Conservation (phyloP, 2,113 vertebrate genomes). For the Leiothrix lutea region DNA sequence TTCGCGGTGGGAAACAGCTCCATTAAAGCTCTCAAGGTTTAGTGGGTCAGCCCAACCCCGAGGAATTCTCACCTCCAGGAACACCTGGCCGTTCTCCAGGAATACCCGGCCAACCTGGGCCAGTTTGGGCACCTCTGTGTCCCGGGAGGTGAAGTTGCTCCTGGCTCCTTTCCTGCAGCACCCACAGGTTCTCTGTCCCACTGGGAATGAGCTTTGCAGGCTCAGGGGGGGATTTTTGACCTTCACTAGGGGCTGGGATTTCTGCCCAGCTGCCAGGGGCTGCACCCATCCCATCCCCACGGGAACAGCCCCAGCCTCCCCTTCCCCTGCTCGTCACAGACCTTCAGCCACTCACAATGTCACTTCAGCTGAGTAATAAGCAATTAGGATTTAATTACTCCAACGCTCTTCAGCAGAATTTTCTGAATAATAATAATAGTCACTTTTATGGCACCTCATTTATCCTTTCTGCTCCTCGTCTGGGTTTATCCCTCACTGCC, state of each 20-base stretch:
- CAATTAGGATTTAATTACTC: constrained; percentile 12
- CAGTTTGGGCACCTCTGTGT: accelerated
- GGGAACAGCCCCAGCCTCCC: not conserved
- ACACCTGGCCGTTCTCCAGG: not conserved
- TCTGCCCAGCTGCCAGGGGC: accelerated
- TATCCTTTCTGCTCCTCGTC: not conserved
- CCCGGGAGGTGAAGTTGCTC: accelerated
- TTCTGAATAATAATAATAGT: not conserved
- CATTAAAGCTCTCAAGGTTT: not conserved
- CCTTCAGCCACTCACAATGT: constrained; percentile 12
- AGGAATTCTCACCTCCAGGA: not conserved
- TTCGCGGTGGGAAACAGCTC: not conserved
- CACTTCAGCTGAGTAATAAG: not conserved
- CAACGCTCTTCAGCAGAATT: not conserved
- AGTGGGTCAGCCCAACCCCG: not conserved
- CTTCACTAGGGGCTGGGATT: accelerated
- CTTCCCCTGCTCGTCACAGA: not conserved
- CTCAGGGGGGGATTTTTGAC: accelerated
- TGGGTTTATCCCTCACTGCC: accelerated
- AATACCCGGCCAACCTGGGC: accelerated
- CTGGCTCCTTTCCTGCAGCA: not conserved
- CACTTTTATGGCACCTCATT: constrained; percentile 9
- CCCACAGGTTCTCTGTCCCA: not conserved
- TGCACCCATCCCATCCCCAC: not conserved
- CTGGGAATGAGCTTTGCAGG: not conserved